Conservation (phyloP, 37 sponge, comb jelly and placozoan species). For the Haliclona indistincta region DNA sequence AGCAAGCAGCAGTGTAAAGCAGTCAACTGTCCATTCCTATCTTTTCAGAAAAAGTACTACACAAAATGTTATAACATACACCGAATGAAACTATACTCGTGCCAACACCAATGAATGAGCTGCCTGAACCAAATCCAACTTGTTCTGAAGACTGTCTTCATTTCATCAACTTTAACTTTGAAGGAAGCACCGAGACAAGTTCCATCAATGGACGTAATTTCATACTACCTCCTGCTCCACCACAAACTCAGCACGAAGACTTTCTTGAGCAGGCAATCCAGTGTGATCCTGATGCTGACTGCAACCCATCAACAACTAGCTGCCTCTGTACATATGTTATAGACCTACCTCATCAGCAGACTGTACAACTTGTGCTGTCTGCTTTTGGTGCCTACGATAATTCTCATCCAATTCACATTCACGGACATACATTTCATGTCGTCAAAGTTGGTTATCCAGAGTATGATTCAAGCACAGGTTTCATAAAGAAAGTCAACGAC, state of each 20-base stretch:
- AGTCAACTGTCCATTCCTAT: constrained; percentile 76
- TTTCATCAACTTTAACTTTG: constrained; percentile 55
- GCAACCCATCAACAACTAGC: constrained; percentile 16
- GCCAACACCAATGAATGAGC: constrained; percentile 12
- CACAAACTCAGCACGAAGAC: constrained; percentile 17
- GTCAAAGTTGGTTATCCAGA: constrained; percentile 58
- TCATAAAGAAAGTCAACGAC: background rate
- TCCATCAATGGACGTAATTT: constrained; percentile 45
- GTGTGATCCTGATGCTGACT: background rate
- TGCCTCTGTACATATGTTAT: constrained; percentile 27
- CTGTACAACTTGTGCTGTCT: constrained; percentile 17
- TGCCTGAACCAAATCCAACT: constrained; percentile 5
- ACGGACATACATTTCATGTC: constrained; percentile 71
- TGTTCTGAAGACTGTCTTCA: constrained; percentile 19
- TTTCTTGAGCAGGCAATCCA: constrained; percentile 18
- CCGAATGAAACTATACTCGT: constrained; percentile 13
- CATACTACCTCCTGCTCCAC: constrained; percentile 18
- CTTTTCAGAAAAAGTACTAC: constrained; percentile 37
- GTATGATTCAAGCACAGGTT: constrained; percentile 7
- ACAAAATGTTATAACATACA: constrained; percentile 36
- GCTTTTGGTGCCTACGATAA: background rate
- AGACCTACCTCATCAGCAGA: constrained; percentile 7
- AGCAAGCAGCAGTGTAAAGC: constrained; percentile 27
- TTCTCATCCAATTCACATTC: constrained; percentile 76
- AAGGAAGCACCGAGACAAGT: constrained; percentile 6